Base-by-base conservation (phyloP, 2,113 vertebrate genomes). In the Siniperca knerii region DNA sequence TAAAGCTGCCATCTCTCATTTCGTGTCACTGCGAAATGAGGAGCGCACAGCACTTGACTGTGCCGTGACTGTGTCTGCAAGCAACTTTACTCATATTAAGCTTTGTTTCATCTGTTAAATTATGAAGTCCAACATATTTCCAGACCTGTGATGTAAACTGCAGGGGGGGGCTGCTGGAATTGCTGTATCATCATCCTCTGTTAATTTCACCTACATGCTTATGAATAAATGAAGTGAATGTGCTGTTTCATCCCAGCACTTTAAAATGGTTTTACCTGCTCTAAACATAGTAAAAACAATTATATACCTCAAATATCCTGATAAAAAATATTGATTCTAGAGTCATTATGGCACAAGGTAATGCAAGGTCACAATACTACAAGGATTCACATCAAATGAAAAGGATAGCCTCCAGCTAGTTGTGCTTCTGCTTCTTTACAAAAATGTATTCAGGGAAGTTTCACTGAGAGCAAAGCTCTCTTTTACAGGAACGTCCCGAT, bases 371-470 rank as follows among this genome's bases (percentile, higher is more conserved):
- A 64, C 48, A 48, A 35, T 40, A 33, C 65, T 58, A 50, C 40
- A 64, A 69, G 57, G 82, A 84, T 61, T 57, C 40, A 72, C 50
- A 75, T 81, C 52, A 84, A 65, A 87, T 83, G 76, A 75, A 87
- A 82, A 80, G 80, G 12, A 64, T 68, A 20, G 75, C 84, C 86
- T 16, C 52, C 9, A 42, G 87, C 76, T 76, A 75, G 52, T 35
- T 72, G 72, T 67, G 76, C 73, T 66, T n/a, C 48, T 72, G 64
- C 55, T 72, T 66, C 75, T 81, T 86, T 81, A 29, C 29, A 29
- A 29, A 29, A 29, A 29, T 29, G 29, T 29, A 29, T 29, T 1
- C 29, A 29, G 29, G 29, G 29, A 29, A 29, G 29, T 29, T 29
- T 29, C 29, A 29, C 29, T 29, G 29, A 29, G 29, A 29, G 29